Evolutionary conservation across 2,888 invertebrate genomes (phyloP).

Genomic region (Thalpophila matura): DNA sequence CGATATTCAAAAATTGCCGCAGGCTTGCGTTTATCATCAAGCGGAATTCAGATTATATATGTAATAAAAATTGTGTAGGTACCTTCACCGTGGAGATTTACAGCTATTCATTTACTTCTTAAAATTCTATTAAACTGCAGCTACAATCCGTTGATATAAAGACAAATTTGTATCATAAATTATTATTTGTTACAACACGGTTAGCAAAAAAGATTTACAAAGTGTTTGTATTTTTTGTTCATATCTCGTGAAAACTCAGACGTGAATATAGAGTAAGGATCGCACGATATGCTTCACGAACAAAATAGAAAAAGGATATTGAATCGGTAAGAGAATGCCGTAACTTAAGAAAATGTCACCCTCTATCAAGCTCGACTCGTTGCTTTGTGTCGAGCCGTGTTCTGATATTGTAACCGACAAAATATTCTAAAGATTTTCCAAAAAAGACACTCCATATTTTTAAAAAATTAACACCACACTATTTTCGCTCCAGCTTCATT

Average conservation of each 20-base stretch:
- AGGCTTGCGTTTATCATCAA: conserved; percentile 36
- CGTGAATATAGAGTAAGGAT: conserved; percentile 69
- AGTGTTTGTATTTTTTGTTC: conserved; percentile 52
- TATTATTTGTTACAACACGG: neutral
- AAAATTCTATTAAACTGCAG: neutral
- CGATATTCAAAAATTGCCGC: conserved; percentile 58
- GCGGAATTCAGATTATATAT: conserved; percentile 46
- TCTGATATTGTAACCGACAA: conserved; percentile 64
- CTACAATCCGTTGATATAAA: neutral
- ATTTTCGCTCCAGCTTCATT: conserved; percentile 48
- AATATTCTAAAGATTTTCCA: conserved; percentile 39
- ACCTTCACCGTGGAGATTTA: conserved; percentile 1
- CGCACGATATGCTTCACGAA: conserved; percentile 73
- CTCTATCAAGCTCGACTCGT: conserved; percentile 76
- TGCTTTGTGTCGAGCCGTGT: conserved; percentile 60
- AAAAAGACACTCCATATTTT: conserved; percentile 17
- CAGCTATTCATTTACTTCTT: too few species aligned
- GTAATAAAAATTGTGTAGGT: conserved; percentile 34
- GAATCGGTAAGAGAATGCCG: conserved; percentile 80
- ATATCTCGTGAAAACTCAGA: conserved; percentile 66
- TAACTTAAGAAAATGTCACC: conserved; percentile 77
- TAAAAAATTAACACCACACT: conserved; percentile 52
- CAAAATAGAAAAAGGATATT: conserved; percentile 86
- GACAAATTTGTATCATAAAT: neutral
- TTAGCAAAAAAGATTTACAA: conserved; percentile 22